Conservation (phyloP, 2,113 vertebrate species). For the Grallaria varia region DNA sequence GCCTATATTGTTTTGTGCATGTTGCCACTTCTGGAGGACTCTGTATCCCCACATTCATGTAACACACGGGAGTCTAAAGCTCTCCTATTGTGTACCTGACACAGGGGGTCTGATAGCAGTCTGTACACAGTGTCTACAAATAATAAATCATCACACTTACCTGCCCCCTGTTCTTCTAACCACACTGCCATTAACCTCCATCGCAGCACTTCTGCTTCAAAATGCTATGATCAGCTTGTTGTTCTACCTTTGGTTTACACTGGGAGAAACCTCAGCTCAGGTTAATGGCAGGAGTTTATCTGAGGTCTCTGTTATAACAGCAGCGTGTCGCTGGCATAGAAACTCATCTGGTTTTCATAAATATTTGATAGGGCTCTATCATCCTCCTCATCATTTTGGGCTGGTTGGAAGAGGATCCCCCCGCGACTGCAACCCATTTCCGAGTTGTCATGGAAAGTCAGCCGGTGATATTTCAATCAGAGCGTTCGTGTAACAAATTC, state of each 20-base stretch:
- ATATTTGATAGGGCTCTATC: conserved; percentile 61
- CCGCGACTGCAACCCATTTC: neutral
- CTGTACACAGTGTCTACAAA: neutral
- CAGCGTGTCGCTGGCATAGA: conserved; percentile 8
- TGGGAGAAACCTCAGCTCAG: conserved; percentile 44
- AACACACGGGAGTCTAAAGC: neutral
- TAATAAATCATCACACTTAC: neutral
- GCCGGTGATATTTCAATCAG: conserved; percentile 72
- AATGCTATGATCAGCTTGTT: neutral
- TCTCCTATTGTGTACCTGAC: neutral
- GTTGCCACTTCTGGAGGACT: neutral
- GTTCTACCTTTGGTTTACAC: neutral
- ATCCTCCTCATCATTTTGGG: neutral
- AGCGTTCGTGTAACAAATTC: conserved; percentile 60
- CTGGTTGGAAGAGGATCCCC: neutral
- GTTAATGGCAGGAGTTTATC: conserved; percentile 57
- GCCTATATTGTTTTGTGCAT: neutral
- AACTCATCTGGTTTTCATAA: conserved; percentile 68
- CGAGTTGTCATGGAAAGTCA: conserved; percentile 57
- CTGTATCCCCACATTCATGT: rapidly evolving
- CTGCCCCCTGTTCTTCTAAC: neutral
- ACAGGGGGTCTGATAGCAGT: neutral
- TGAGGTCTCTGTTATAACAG: conserved; percentile 67
- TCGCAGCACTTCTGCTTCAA: neutral
- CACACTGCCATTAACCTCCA: neutral